Base-by-base conservation (phyloP, 2,888 invertebrate species). In the Drosophila mimetica region DNA sequence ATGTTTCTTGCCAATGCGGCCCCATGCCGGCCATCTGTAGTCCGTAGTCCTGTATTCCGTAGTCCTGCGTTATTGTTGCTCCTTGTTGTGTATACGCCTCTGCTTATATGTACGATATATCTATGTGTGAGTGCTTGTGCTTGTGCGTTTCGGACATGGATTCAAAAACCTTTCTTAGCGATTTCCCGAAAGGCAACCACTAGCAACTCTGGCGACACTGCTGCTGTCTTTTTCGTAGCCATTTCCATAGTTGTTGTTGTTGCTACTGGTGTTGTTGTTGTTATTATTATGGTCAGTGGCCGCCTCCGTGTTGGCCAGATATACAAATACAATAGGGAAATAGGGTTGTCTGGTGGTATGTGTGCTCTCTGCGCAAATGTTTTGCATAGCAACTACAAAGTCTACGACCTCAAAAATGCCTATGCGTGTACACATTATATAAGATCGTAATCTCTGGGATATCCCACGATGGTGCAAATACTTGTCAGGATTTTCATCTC, bases 151-250 rank as follows among this genome's bases (percentile, higher is more conserved):
- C 34, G 65, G 58, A 70, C 64, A 74, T 74, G 71, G 65, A 69
- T 77, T 70, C 64, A 55, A 81, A 77, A 77, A 74, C 80, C 74
- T 75, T 79, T 82, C 83, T 82, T 77, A 73, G 69, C 70, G 65
- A 66, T 73, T 85, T 73, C 72, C 82, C 58, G 52, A 70, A 71
- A 71, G 64, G 71, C 65, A 66, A 18, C 59, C 28, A 9, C 39
- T 39, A 39, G 39, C 39, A 20, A 20, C 50, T 34, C 63, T 54
- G 48, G 50, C 63, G 63, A 64, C 59, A 71, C 60, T 74, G 71
- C 72, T 74, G 72, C 75, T 67, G 71, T 73, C 76, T 69, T 67
- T 79, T 66, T 73, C 59, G 47, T 71, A 64, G 55, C 59, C 70
- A 55, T 65, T 64, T 22, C 22, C 5, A 22, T 55, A 71, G 61